These are phyloP conservation scores for Amphiprion ocellaris DNA, from an alignment of 2,113 vertebrate genomes.

Conservation along the genomic window DNA sequence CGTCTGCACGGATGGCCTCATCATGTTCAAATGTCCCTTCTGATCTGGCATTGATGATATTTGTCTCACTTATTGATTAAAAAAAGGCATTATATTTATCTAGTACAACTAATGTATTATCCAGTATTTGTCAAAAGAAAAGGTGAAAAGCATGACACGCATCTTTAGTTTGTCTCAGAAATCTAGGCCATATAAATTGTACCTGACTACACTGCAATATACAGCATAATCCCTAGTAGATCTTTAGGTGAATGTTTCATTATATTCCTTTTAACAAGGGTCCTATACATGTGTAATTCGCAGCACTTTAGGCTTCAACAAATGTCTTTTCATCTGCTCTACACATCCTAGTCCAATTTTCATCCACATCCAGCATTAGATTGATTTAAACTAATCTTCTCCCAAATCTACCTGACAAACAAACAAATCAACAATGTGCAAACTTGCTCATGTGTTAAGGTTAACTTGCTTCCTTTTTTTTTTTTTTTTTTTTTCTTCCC, in stretches of 20 bases:
- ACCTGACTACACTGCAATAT: constrained; percentile 10
- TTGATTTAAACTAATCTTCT: too few species aligned
- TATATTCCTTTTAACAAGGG: not conserved
- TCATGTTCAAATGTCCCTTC: not conserved
- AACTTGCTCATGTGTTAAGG: not conserved
- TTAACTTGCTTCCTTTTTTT: not conserved
- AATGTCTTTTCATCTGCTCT: too few species aligned
- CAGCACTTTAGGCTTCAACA: not conserved
- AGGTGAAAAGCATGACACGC: not conserved
- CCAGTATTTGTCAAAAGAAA: not conserved
- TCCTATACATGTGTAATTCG: not conserved
- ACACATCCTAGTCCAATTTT: too few species aligned
- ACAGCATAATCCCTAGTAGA: not conserved
- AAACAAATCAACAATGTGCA: not conserved
- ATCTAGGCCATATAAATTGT: constrained; percentile 4
- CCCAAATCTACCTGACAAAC: too few species aligned
- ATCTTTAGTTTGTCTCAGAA: not conserved
- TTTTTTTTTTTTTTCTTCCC: not conserved
- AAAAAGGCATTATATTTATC: not conserved
- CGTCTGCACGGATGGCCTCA: not conserved
- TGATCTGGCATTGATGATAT: constrained; percentile 12
- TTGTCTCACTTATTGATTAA: not conserved
- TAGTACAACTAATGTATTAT: not conserved
- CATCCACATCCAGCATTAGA: too few species aligned
- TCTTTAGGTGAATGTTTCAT: constrained; percentile 18